These are phyloP conservation scores for Podotricha telesiphe DNA, from an alignment of 2,888 invertebrate species.

Conservation along the genomic window DNA sequence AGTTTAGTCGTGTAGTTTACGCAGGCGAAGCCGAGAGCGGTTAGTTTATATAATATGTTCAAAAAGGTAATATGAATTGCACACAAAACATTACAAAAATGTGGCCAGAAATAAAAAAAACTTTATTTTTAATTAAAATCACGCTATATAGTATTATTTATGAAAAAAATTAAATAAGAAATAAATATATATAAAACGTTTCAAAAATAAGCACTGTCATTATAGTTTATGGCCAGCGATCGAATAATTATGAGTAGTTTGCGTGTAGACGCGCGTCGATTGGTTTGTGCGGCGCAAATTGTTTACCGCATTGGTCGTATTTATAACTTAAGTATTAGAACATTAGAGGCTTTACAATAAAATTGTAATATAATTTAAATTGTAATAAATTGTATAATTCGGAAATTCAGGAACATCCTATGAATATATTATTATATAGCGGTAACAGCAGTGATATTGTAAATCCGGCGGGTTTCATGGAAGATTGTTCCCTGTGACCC, in stretches of 20 bases:
- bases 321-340: slow-evolving; percentile 2
- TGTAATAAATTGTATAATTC: too few species aligned
- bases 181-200: background rate
- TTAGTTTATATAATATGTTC: too few species aligned
- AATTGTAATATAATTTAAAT: background rate
- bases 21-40: too few species aligned
- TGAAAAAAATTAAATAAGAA: background rate
- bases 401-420: too few species aligned
- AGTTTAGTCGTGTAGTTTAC: too few species aligned
- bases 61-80: too few species aligned
- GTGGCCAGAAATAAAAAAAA: too few species aligned
- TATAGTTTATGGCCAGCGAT: slow-evolving; percentile 6
- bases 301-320: slow-evolving; percentile 20
- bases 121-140: background rate
- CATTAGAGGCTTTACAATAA: background rate
- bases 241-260: slow-evolving; percentile 15
- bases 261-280: slow-evolving; percentile 19
- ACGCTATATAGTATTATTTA: background rate
- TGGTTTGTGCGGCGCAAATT: slow-evolving; percentile 17
- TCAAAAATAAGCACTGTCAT: slow-evolving; percentile 2
- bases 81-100: too few species aligned
- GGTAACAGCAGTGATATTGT: too few species aligned
- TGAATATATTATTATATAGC: too few species aligned
- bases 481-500: too few species aligned
- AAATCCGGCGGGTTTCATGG: too few species aligned